A percentile compares a stretch with the other conserved stretches of the same genome.
Evolutionary conservation across 2,113 vertebrate genomes (phyloP).

Genomic region (Xyliphius kryptos): DNA sequence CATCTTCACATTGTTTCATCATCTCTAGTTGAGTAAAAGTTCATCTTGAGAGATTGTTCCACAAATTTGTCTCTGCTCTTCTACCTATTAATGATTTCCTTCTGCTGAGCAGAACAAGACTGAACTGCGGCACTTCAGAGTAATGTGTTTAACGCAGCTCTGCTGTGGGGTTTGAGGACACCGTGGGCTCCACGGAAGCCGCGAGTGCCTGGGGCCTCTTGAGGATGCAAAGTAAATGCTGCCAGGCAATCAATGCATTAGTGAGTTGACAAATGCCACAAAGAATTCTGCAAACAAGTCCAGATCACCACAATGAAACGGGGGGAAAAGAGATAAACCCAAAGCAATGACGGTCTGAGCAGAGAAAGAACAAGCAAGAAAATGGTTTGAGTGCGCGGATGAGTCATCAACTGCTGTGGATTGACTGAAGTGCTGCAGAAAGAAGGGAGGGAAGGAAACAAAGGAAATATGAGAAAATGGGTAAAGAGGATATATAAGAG

Average conservation of each 20-base stretch:
- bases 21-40: too few species aligned
- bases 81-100: conserved; percentile 11
- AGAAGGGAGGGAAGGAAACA: conserved; percentile 1
- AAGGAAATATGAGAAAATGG: not conserved
- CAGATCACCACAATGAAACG: not conserved
- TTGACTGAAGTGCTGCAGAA: conserved; percentile 32
- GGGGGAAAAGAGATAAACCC: not conserved
- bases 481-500: not conserved
- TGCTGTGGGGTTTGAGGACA: not conserved
- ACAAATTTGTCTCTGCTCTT: not conserved
- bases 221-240: conserved; percentile 7
- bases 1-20: too few species aligned
- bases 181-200: not conserved
- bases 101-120: not conserved
- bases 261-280: conserved; percentile 3
- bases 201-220: not conserved
- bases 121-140: not conserved
- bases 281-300: not conserved
- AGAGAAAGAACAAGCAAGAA: conserved; percentile 22
- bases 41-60: too few species aligned
- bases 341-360: conserved; percentile 2
- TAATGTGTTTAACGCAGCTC: not conserved
- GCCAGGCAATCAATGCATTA: conserved; percentile 1
- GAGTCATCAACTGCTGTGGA: conserved; percentile 62
- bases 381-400: conserved; percentile 44